These are phyloP conservation scores for Glossosoma conforme DNA, from an alignment of 1,140 invertebrate species.

Conservation along the genomic window DNA sequence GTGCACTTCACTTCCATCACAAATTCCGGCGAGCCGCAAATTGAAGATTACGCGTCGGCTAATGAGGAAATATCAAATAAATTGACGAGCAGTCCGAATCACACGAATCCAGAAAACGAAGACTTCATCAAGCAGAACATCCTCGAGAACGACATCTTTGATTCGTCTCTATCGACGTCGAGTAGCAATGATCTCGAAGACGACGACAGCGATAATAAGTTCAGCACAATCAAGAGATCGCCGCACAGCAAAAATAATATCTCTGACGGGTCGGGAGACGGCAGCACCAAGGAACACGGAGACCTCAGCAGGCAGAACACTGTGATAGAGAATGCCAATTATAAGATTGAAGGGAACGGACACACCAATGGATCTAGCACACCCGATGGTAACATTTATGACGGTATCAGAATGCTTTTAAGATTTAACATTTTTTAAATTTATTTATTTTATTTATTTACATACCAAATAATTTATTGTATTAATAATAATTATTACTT, in stretches of 20 bases:
- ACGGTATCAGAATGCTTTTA: no score
- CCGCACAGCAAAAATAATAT: conserved; percentile 55
- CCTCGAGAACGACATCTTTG: conserved; percentile 49
- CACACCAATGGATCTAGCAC: conserved; percentile 39
- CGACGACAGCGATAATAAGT: conserved; percentile 59
- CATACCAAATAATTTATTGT: background rate
- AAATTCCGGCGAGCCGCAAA: conserved; percentile 38
- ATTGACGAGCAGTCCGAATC: conserved; percentile 37
- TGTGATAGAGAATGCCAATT: conserved; percentile 48
- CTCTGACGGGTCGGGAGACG: conserved; percentile 34
- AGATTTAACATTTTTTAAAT: no score
- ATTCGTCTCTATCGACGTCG: conserved; percentile 41
- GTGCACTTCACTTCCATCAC: conserved; percentile 38
- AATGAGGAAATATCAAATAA: no score
- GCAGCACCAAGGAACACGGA: conserved; percentile 30
- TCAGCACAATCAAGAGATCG: conserved; percentile 63
- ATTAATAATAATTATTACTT: background rate
- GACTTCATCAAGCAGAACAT: conserved; percentile 51
- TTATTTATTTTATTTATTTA: background rate
- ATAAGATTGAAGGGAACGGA: conserved; percentile 38
- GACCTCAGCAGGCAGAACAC: conserved; percentile 48
- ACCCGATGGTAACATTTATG: conserved; percentile 42
- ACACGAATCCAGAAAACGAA: conserved; percentile 34
- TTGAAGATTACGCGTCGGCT: conserved; percentile 44
- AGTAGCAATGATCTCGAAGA: conserved; percentile 54